phyloP scores from a whole-genome alignment of 2,113 vertebrate genomes.

The Stictonetta naevosa region DNA sequence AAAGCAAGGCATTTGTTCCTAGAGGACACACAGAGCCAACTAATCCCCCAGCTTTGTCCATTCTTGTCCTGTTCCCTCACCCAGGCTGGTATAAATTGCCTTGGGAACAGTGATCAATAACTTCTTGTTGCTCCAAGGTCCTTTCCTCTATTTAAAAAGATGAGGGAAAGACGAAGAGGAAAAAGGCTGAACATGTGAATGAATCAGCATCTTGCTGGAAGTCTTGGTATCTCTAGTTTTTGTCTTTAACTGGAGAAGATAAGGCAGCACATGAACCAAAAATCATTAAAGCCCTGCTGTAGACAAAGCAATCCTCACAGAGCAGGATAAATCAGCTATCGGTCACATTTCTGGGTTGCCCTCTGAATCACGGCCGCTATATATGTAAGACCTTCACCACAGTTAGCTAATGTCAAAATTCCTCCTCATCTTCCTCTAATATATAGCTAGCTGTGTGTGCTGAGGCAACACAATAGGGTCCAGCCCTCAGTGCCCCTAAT shows the following conservation, averaged over 20 bases:
- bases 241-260: constrained; percentile 11
- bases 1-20: background rate
- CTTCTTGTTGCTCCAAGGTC: background rate
- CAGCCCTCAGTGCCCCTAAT: background rate
- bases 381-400: background rate
- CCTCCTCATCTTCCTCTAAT: background rate
- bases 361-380: background rate
- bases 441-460: background rate
- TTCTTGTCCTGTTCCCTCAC: background rate
- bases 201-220: background rate
- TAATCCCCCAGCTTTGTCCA: background rate
- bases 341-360: background rate
- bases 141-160: background rate
- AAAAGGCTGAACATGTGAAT: background rate
- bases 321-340: background rate
- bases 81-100: background rate
- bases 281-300: background rate
- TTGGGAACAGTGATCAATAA: background rate
- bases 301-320: background rate
- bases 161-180: background rate
- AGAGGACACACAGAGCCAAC: background rate
- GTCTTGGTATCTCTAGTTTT: background rate
- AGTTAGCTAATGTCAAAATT: background rate
- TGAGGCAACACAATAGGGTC: background rate
- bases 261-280: background rate